Evolutionary conservation across 2,113 vertebrate species (phyloP), one percentile per base, ranked within the genome.

Genomic region (Mus spicilegus): DNA sequence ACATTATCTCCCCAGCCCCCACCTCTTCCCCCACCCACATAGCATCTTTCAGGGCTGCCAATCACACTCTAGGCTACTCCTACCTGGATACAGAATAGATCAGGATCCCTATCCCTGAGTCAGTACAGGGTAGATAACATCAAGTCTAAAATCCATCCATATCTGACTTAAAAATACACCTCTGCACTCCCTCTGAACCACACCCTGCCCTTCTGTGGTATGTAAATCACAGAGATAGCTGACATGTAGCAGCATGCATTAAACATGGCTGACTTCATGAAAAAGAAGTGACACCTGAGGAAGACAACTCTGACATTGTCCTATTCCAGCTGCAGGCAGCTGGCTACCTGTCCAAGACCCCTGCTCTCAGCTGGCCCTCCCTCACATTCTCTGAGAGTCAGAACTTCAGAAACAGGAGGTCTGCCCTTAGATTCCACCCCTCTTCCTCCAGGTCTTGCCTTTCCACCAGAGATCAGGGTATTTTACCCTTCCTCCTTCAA

Each of bases 121-220:
- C 69, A 56, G 1, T 61, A 63, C 76, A 30, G 8, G 4, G 5
- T 46, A 58, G 49, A 6, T 81, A 73, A 39, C 39, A 19, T 85
- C 75, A 4, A 90, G 28, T 49, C 82, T 58, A 56, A 46, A 88
- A 58, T 63, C 61, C 0, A 0, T 49, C 80, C 54, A 28, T 96
- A 72, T 81, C 51, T 39, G 30, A 7, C 36, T 67, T n/a, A 13
- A 33, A 95, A 70, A 56, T 14, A 4, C 72, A 13, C 30, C 58
- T 46, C 91, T 76, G 20, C 42, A 54, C 92, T 78, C 65, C 56
- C 24, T 96, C 46, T 87, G 87, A 96, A 72, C 86, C 93, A 36
- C 76, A 54, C 33, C 88, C 70, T 72, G 88, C 36, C 76, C 91
- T 90, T 49, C 77, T n/a, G 51, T 0, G 0, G 39, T 46, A 10